Conservation (phyloP, 2,797 vertebrate genomes). For the Pangasius macronema region DNA sequence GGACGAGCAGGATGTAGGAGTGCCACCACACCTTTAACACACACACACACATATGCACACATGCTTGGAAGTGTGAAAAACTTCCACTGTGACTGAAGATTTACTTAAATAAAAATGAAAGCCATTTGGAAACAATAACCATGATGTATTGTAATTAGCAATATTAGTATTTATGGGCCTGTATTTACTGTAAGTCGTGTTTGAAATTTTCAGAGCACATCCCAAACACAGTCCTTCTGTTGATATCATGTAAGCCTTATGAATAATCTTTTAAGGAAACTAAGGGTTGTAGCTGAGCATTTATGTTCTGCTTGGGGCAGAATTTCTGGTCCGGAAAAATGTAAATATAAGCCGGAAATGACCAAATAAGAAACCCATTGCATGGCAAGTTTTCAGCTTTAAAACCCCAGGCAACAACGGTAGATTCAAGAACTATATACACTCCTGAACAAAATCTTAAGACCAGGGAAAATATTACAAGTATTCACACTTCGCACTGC, state of each 20-base stretch:
- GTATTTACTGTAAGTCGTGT: background rate
- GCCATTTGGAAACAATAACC: background rate
- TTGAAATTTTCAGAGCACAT: background rate
- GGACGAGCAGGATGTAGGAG: slow-evolving; percentile 90
- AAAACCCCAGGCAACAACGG: background rate
- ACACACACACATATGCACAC: slow-evolving; percentile 31
- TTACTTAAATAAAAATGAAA: background rate
- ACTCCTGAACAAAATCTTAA: too few relatives aligned
- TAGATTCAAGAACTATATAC: background rate
- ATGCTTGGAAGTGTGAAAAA: slow-evolving; percentile 9
- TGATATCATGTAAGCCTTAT: background rate
- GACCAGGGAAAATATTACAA: too few relatives aligned
- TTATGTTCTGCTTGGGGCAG: background rate
- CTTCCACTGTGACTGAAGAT: background rate
- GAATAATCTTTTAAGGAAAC: background rate
- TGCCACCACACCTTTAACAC: slow-evolving; percentile 35
- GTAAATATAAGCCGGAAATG: background rate
- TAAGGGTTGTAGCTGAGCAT: background rate
- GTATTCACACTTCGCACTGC: too few relatives aligned
- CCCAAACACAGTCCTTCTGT: background rate
- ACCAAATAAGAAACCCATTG: background rate
- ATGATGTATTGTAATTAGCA: background rate
- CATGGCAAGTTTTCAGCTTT: background rate
- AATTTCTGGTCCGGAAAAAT: background rate
- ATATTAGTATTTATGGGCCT: background rate